A percentile compares a stretch with the other conserved stretches of the same genome.
Evolutionary conservation across 2,888 invertebrate species (phyloP).

Genomic region (Meiosimyza platycephala): DNA sequence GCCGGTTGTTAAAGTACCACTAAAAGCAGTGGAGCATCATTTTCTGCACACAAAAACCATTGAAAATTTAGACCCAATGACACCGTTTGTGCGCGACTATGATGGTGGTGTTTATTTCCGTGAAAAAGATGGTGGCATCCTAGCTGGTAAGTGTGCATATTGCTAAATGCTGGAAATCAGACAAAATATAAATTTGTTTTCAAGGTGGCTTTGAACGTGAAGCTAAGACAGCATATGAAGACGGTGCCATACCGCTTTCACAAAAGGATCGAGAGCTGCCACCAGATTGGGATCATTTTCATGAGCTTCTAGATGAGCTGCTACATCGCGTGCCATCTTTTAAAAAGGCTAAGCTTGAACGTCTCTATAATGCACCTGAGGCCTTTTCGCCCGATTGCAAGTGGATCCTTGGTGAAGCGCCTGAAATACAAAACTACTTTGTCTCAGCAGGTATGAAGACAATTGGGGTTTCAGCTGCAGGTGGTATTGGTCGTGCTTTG

Average conservation of each 20-base stretch:
- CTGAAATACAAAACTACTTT: conserved; percentile 90
- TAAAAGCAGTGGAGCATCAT: conserved; percentile 94
- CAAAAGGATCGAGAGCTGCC: conserved; percentile 76
- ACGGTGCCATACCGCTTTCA: conserved; percentile 75
- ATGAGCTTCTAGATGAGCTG: conserved; percentile 86
- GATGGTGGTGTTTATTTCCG: conserved; percentile 90
- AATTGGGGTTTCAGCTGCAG: conserved; percentile 93
- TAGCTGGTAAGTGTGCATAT: conserved; percentile 69
- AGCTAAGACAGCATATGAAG: conserved; percentile 91
- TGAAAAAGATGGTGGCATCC: conserved; percentile 84
- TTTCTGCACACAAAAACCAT: conserved; percentile 88
- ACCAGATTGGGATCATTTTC: conserved; percentile 98
- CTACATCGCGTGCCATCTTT: conserved; percentile 85
- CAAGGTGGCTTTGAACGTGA: conserved; percentile 90
- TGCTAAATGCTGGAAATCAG: neutral
- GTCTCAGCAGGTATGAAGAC: conserved; percentile 97
- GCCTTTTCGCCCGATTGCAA: conserved; percentile 97
- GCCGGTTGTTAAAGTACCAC: conserved; percentile 85
- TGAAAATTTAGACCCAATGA: conserved; percentile 79
- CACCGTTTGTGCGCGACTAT: conserved; percentile 88
- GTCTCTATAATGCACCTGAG: conserved; percentile 89
- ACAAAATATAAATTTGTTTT: neutral
- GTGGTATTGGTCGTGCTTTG: conserved; percentile 92
- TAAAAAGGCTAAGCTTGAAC: conserved; percentile 79
- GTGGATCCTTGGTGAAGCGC: conserved; percentile 94